Evolutionary conservation across 2,113 vertebrate species (phyloP).

Genomic region (Rhea americana): DNA sequence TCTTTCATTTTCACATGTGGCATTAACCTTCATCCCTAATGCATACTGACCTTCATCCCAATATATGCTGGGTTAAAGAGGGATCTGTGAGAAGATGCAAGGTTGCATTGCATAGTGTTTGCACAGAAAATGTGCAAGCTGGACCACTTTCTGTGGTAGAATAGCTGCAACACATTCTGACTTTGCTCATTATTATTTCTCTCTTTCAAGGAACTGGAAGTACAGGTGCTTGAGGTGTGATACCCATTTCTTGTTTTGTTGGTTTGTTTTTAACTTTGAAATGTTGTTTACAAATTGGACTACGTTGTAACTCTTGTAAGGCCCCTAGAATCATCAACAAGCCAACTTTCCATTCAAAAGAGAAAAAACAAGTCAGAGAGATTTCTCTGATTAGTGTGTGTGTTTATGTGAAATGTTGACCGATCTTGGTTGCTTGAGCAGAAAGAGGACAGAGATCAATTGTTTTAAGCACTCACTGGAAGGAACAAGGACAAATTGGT

Average conservation of each 20-base stretch:
- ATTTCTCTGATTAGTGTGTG: background rate
- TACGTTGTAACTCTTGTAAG: background rate
- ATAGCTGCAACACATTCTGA: background rate
- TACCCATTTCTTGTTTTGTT: background rate
- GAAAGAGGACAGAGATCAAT: background rate
- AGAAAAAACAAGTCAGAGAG: background rate
- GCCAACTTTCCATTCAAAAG: background rate
- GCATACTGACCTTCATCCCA: background rate
- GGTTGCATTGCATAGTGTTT: background rate
- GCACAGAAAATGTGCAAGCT: background rate
- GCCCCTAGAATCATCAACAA: background rate
- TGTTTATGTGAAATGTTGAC: background rate
- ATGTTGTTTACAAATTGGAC: background rate
- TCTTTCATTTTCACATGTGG: background rate
- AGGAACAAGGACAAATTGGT: background rate
- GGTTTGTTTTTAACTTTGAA: background rate
- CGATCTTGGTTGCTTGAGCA: background rate
- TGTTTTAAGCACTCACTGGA: background rate
- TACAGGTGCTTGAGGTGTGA: background rate
- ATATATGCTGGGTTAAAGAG: background rate
- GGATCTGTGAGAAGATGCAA: background rate
- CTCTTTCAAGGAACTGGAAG: background rate
- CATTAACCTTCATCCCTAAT: background rate
- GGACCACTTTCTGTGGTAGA: background rate
- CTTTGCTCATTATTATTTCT: background rate